phyloP scores from a whole-genome alignment of 2,113 vertebrate species.

The Heptranchias perlo region DNA sequence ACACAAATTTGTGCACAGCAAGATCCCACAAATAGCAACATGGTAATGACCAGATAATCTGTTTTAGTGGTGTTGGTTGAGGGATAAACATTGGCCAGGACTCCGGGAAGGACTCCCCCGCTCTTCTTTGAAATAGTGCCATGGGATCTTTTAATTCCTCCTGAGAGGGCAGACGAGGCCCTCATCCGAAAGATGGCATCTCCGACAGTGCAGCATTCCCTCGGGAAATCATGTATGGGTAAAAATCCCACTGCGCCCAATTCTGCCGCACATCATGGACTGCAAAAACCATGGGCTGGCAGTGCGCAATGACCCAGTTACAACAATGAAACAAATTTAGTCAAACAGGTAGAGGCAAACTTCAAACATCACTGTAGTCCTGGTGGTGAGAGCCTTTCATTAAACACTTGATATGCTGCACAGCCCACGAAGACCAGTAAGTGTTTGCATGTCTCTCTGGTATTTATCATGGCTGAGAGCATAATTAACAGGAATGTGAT shows the following conservation, averaged over 20 bases:
- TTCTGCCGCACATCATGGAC: neutral
- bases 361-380: neutral
- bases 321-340: too few species aligned
- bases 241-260: neutral
- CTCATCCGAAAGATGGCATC: too few species aligned
- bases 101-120: too few species aligned
- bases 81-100: neutral
- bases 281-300: too few species aligned
- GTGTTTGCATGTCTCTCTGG: neutral
- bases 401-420: neutral
- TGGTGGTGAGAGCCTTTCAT: neutral
- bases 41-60: neutral
- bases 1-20: neutral
- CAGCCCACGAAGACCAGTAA: neutral
- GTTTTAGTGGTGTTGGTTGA: neutral
- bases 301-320: neutral
- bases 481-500: slow-evolving; percentile 24
- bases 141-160: neutral
- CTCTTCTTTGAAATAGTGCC: too few species aligned
- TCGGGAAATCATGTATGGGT: neutral
- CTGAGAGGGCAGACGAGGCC: neutral
- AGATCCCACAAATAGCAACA: neutral
- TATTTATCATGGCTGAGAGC: slow-evolving; percentile 14
- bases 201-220: neutral
- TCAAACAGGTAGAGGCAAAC: neutral